Base-by-base conservation (phyloP, 2,797 vertebrate species). In the Anniella stebbinsi region DNA sequence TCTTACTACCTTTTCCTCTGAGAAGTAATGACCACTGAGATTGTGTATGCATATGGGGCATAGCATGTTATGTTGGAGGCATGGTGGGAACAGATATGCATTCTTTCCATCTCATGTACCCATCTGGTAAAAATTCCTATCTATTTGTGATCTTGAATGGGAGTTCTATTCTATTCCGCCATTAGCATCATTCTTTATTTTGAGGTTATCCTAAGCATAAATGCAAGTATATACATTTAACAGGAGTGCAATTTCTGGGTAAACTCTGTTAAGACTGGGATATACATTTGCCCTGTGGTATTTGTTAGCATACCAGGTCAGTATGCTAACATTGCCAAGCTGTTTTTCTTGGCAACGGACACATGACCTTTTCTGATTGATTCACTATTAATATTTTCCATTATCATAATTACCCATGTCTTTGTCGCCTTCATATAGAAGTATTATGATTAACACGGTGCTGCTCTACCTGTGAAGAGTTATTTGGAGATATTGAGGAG, bases 341-440 rank as follows among this genome's bases (percentile, higher is more conserved):
- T n/a, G n/a, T n/a, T n/a, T n/a, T n/a, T 89, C 80, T 67, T 89
- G 51, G 86, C 60, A 87, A 82, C n/a, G 67, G 80, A 0, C 36
- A 17, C 17, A 63, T 69, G 3, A 69, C 69, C 69, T 86, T 90
- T 92, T 91, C 23, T 77, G 77, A 91, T 87, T 91, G 67, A 72
- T 87, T 5, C 36, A 28, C 21, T 92, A 3, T 81, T 91, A n/a
- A 1, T 89, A 48, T 72, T 36, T 80, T 92, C 91, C 77, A 75
- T 89, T 92, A 86, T 89, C 57, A 66, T 76, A 94, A 88, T 92
- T 93, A 93, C 51, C 80, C 86, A 23, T 89, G 82, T 85, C 93
- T 94, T 91, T 95, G 51, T 93, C 87, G 83, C 82, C 78, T 92
- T 23, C 3, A 2, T 91, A 1, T 77, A 90, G 92, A 89, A 86